A percentile compares a stretch with the other conserved stretches of the same genome.
phyloP scores from a whole-genome alignment of 1,140 invertebrate genomes.

The Drosophila ercepeae region DNA sequence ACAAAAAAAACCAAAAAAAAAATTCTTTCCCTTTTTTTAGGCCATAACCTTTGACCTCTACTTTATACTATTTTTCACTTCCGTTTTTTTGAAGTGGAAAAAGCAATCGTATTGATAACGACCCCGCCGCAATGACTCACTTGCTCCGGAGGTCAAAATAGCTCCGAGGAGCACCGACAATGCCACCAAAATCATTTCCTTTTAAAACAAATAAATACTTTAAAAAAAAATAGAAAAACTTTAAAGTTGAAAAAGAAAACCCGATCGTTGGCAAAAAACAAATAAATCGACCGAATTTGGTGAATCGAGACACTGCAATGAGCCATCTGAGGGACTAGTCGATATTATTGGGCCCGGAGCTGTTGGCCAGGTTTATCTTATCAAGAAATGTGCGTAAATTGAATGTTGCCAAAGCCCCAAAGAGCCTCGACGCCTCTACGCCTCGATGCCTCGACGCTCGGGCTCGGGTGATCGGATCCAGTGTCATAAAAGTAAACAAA shows the following conservation, averaged over 20 bases:
- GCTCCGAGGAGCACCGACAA: slow-evolving; percentile 6
- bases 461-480: slow-evolving; percentile 21
- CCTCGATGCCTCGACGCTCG: too few species aligned
- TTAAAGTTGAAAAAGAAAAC: too few species aligned
- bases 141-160: slow-evolving; percentile 15
- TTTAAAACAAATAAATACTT: neutral
- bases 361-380: slow-evolving; percentile 51
- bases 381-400: slow-evolving; percentile 63
- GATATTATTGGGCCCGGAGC: slow-evolving; percentile 22
- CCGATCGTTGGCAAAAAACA: too few species aligned
- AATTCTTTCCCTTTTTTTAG: too few species aligned
- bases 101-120: slow-evolving; percentile 4
- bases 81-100: neutral
- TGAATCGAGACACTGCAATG: slow-evolving; percentile 37
- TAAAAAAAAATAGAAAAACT: neutral
- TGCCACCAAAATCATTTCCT: slow-evolving; percentile 1
- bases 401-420: slow-evolving; percentile 63
- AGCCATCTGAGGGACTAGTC: slow-evolving; percentile 40
- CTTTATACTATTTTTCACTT: too few species aligned
- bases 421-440: slow-evolving; percentile 14
- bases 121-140: slow-evolving; percentile 25
- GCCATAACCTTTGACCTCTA: too few species aligned
- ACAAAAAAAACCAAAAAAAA: too few species aligned
- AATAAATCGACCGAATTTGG: slow-evolving; percentile 43
- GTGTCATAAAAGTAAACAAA: slow-evolving; percentile 37